Base-by-base conservation (phyloP, 2,797 vertebrate species). In the Dendrocincla tyrannina region DNA sequence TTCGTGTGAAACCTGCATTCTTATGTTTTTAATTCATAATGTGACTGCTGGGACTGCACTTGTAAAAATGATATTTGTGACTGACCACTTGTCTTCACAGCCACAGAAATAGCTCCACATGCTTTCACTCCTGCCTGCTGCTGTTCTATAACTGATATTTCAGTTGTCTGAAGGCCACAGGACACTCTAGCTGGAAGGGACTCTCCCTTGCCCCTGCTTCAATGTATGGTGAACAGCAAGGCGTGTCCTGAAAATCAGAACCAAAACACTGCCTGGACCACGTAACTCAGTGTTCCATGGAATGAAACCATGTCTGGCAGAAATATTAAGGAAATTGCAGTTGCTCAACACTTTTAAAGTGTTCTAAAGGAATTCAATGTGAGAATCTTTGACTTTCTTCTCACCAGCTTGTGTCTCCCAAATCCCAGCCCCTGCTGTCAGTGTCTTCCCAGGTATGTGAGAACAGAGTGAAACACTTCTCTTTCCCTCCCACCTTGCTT, bases 21-120 rank as follows among this genome's bases (percentile, higher is more conserved):
- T 75, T 63, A 56, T 18, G 32, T 3, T 85, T 91, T 79, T 72
- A 77, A 79, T 70, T 85, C 67, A 46, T 90, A 81, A 58, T 0
- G 2, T 39, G 62, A 53, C 64, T 86, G 28, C 15, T 56, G 56
- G 33, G 93, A 86, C 32, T 52, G 58, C 49, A 73, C 63, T 90
- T 86, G 56, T 28, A 70, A 84, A 79, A 88, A 88, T 33, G 8
- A 0, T 39, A 76, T 70, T 93, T 88, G 88, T 90, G 74, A 77
- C 67, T 87, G 59, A 70, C 66, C 68, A 83, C 59, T 74, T 93
- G 85, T 63, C 80, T 95, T 66, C 84, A 70, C 74, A 94, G 82
- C n/a, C 56, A 63, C 8, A 74, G 85, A 94, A 93, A 91, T 78
- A 93, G 83, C 73, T 85, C 52, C 52, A 67, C 62, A 69, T 30